phyloP scores from a whole-genome alignment of 2,113 vertebrate genomes.

The Centropus unirufus region DNA sequence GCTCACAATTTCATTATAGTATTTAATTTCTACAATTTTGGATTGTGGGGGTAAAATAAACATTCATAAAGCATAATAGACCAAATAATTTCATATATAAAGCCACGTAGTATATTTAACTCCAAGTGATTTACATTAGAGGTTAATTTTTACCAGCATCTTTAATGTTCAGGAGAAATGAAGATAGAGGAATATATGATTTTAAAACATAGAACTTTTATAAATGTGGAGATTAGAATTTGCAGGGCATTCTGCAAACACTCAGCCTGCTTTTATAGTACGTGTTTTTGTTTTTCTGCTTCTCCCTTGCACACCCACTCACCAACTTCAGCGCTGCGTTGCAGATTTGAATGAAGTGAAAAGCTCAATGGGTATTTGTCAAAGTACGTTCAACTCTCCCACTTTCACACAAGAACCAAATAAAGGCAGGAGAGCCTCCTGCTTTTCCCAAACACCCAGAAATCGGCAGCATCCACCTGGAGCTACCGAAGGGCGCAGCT shows the following conservation, averaged over 20 bases:
- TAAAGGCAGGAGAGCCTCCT: conserved; percentile 13
- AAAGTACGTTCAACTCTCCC: conserved; percentile 35
- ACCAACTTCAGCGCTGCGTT: not conserved
- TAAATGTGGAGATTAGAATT: not conserved
- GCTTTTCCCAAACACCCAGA: not conserved
- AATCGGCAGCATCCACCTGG: conserved; percentile 34
- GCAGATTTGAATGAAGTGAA: conserved; percentile 61
- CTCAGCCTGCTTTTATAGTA: conserved; percentile 35
- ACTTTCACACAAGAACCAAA: conserved; percentile 43
- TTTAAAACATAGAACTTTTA: not conserved
- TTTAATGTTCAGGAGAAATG: not conserved
- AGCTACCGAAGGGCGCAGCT: not conserved
- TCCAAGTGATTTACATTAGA: not conserved
- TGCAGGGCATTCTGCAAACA: not conserved
- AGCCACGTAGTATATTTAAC: not conserved
- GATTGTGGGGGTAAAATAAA: conserved; percentile 9
- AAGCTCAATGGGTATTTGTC: conserved; percentile 69
- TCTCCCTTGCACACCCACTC: conserved; percentile 66
- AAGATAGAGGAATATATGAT: not conserved
- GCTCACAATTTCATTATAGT: conserved; percentile 1
- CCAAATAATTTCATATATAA: not conserved
- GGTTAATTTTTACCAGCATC: not conserved
- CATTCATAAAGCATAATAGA: conserved; percentile 1
- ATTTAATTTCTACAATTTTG: conserved; percentile 37
- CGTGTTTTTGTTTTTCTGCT: conserved; percentile 28